Percentiles rank a stretch among this genome's conserved stretches.
These are phyloP conservation scores for Riparia riparia DNA, from an alignment of 2,113 vertebrate genomes.

Conservation along the genomic window DNA sequence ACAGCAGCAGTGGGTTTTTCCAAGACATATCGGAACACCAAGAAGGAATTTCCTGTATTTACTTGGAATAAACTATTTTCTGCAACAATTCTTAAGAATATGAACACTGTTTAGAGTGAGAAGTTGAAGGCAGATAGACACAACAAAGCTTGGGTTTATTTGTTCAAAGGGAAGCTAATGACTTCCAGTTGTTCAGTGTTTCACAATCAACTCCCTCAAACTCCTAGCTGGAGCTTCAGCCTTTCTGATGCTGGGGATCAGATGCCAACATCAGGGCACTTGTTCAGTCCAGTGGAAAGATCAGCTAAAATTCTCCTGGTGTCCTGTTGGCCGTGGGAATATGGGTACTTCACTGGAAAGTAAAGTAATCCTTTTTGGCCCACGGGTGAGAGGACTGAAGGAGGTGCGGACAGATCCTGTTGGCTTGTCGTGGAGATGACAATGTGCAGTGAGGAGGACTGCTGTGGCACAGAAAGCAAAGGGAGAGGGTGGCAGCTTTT, in stretches of 20 bases:
- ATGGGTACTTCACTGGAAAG: background rate
- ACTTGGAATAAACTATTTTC: constrained; percentile 23
- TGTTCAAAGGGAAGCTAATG: background rate
- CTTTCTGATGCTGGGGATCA: background rate
- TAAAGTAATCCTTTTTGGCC: background rate
- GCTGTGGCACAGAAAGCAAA: background rate
- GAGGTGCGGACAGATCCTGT: rapidly evolving
- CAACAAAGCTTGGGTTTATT: background rate
- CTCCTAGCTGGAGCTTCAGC: background rate
- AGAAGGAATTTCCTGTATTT: constrained; percentile 54
- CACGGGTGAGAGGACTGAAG: background rate
- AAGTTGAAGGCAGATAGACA: constrained; percentile 14
- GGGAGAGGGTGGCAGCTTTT: background rate
- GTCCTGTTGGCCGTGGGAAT: background rate
- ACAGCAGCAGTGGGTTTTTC: background rate
- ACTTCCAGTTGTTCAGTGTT: constrained; percentile 7
- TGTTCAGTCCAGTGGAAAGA: background rate
- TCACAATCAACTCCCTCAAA: background rate
- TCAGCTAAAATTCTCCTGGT: background rate
- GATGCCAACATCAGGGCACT: background rate
- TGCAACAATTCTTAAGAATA: background rate
- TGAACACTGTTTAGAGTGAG: constrained; percentile 8
- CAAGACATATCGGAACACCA: background rate
- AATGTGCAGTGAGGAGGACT: rapidly evolving
- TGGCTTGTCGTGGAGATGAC: background rate